These are phyloP conservation scores for Pachycephala philippinensis DNA, from an alignment of 2,113 vertebrate genomes.

Conservation along the genomic window DNA sequence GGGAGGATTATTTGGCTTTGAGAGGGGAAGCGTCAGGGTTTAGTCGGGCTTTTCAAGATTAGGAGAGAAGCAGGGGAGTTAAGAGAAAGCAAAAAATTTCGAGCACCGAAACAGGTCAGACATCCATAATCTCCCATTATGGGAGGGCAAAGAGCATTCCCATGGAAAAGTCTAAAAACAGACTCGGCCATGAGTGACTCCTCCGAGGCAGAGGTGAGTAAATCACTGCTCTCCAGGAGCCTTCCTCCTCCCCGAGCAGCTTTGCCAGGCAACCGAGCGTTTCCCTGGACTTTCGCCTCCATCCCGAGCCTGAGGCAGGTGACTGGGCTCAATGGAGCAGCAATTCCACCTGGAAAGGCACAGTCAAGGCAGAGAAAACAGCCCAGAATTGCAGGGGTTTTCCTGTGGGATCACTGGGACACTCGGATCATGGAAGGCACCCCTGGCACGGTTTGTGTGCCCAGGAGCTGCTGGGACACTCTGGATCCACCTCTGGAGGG, in stretches of 20 bases:
- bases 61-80: background rate
- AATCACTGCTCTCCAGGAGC: background rate
- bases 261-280: background rate
- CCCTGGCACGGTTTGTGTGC: no score
- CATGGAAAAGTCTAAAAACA: background rate
- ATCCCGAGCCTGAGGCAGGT: background rate
- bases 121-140: background rate
- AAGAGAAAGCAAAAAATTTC: background rate
- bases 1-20: constrained; percentile 16
- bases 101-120: background rate
- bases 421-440: fast-evolving
- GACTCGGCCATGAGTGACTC: background rate
- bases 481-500: background rate
- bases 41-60: constrained; percentile 18
- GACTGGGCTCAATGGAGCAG: background rate
- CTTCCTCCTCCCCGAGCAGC: background rate
- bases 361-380: background rate
- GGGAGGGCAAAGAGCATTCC: constrained; percentile 7
- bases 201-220: background rate
- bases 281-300: background rate
- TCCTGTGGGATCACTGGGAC: fast-evolving
- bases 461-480: fast-evolving
- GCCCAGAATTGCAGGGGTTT: fast-evolving
- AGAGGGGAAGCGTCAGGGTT: background rate
- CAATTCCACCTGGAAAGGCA: background rate